Percentiles rank a stretch among this genome's conserved stretches.
Evolutionary conservation across 2,113 vertebrate species (phyloP).

Genomic region (Daboia siamensis): DNA sequence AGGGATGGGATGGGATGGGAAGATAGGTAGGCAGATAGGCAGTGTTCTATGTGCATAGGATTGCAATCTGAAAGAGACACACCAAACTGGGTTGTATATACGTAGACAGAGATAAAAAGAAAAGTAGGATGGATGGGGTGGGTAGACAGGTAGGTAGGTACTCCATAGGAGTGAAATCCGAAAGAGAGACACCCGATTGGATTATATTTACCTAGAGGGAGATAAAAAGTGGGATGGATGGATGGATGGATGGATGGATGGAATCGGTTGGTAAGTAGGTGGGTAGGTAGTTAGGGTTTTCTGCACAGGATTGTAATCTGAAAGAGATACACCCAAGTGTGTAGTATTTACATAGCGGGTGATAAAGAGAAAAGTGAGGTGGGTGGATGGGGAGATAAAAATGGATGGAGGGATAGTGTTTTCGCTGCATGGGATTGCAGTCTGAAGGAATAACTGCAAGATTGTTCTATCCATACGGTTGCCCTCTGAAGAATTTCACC

Average conservation of each 20-base stretch:
- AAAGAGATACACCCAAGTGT: background rate
- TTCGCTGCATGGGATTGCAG: background rate
- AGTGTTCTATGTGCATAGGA: background rate
- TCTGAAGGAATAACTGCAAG: background rate
- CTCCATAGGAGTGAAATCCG: too few species aligned
- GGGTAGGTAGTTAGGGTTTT: background rate
- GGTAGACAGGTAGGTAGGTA: too few species aligned
- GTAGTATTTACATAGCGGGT: background rate
- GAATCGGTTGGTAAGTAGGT: background rate
- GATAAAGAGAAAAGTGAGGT: background rate
- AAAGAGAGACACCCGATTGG: too few species aligned
- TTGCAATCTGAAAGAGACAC: too few species aligned
- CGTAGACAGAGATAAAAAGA: background rate
- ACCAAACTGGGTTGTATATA: too few species aligned
- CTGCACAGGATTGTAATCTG: background rate
- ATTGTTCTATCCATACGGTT: background rate
- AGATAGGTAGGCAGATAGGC: too few species aligned
- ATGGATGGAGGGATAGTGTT: background rate
- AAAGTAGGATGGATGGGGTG: too few species aligned
- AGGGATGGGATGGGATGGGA: background rate
- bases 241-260: background rate
- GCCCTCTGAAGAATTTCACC: background rate
- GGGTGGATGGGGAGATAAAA: background rate
- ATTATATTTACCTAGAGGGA: background rate
- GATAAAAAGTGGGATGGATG: background rate